Evolutionary conservation across 2,888 invertebrate species (phyloP).

Genomic region (Dryobota labecula): DNA sequence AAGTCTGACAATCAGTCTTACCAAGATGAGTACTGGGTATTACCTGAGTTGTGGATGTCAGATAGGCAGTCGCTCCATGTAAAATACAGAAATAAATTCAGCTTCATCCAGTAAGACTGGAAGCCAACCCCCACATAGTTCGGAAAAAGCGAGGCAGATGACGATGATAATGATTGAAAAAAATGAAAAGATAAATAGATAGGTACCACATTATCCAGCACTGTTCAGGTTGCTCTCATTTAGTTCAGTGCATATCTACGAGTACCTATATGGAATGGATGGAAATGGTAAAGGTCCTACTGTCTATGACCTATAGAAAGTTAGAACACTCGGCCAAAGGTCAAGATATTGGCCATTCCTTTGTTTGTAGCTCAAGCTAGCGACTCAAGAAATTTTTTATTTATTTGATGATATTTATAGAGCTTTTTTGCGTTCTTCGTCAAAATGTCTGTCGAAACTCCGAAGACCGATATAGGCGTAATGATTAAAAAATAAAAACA

Average conservation of each 20-base stretch:
- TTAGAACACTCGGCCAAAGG: constrained; percentile 52
- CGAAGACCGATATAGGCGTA: too few relatives aligned
- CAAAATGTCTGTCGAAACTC: neutral
- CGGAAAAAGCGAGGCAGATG: too few relatives aligned
- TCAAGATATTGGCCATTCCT: constrained; percentile 51
- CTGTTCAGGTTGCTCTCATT: neutral
- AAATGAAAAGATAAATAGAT: too few relatives aligned
- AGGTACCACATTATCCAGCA: neutral
- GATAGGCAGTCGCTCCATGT: too few relatives aligned
- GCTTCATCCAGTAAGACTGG: too few relatives aligned
- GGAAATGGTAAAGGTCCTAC: constrained; percentile 10
- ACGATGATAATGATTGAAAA: too few relatives aligned
- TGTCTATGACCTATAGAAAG: constrained; percentile 55
- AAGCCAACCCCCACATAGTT: too few relatives aligned
- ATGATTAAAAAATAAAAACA: too few relatives aligned
- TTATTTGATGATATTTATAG: neutral
- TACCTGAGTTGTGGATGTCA: too few relatives aligned
- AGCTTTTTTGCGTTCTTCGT: neutral
- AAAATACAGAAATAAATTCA: too few relatives aligned
- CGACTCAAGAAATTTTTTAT: neutral
- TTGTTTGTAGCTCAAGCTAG: constrained; percentile 18
- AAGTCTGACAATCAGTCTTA: too few relatives aligned
- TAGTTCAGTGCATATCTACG: neutral
- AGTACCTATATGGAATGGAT: neutral
- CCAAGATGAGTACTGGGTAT: too few relatives aligned